Percentiles rank a stretch among this genome's conserved stretches.
Conservation (phyloP, 1,140 invertebrate genomes). For the Eupeodes corollae region DNA sequence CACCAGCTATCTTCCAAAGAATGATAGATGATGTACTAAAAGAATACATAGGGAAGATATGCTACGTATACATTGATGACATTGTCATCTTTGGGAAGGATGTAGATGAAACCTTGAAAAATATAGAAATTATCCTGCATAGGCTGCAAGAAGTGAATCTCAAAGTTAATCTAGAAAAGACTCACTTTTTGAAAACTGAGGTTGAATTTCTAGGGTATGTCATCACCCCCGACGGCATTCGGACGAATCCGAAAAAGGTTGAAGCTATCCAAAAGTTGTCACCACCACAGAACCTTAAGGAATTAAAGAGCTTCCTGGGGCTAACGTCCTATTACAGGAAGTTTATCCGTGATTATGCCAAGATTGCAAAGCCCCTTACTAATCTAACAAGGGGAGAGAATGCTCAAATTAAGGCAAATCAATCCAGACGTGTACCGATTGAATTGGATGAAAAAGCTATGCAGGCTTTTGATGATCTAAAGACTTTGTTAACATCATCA, state of each 20-base stretch:
- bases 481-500: constrained; percentile 2
- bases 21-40: constrained; percentile 34
- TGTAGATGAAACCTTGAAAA: not conserved
- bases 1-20: constrained; percentile 35
- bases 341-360: too few species aligned
- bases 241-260: not conserved
- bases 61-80: too few species aligned
- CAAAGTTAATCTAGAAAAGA: constrained; percentile 3
- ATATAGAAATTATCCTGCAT: not conserved
- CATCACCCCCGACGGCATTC: not conserved
- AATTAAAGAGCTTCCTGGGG: constrained; percentile 2
- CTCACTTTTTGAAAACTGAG: not conserved
- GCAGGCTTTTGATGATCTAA: constrained; percentile 6
- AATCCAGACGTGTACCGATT: constrained; percentile 1
- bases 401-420: constrained; percentile 3
- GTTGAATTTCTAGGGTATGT: constrained; percentile 1
- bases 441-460: not conserved
- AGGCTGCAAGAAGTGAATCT: not conserved
- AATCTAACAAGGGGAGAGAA: constrained; percentile 3
- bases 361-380: constrained; percentile 19
- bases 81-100: too few species aligned
- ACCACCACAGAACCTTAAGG: constrained; percentile 1
- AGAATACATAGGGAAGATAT: too few species aligned
- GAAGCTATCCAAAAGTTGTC: constrained; percentile 1
- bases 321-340: constrained; percentile 2